These are phyloP conservation scores for Burhinus bistriatus DNA, from an alignment of 2,113 vertebrate genomes.

Conservation along the genomic window DNA sequence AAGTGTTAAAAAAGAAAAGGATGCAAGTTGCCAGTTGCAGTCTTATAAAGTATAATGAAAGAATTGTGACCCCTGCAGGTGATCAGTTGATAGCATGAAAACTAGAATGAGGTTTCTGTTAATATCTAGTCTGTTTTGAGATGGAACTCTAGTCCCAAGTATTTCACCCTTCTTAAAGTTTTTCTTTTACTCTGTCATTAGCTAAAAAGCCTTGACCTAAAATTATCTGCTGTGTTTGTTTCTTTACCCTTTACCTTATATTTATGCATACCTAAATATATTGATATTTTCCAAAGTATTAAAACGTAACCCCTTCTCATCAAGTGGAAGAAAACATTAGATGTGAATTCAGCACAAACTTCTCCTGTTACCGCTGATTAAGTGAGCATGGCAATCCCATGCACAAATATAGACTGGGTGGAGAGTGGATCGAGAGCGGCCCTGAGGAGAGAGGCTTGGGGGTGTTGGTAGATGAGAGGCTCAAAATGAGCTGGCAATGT, in stretches of 20 bases:
- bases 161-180: background rate
- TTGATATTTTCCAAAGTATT: background rate
- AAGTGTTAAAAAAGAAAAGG: background rate
- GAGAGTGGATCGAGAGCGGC: too few species aligned
- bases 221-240: background rate
- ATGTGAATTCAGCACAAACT: background rate
- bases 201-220: background rate
- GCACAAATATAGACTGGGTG: too few species aligned
- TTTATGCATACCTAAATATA: background rate
- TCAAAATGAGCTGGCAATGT: too few species aligned
- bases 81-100: background rate
- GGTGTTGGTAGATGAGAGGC: too few species aligned
- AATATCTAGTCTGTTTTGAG: background rate
- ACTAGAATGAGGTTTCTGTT: background rate
- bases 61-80: slow-evolving; percentile 6
- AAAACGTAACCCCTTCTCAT: background rate
- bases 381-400: background rate
- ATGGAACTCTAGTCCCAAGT: background rate
- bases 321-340: background rate
- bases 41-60: background rate
- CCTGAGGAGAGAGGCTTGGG: too few species aligned
- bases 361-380: background rate
- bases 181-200: background rate
- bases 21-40: background rate
- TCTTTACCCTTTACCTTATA: background rate